These are phyloP conservation scores for Agrochola litura DNA, from an alignment of 2,888 invertebrate species.

Conservation along the genomic window DNA sequence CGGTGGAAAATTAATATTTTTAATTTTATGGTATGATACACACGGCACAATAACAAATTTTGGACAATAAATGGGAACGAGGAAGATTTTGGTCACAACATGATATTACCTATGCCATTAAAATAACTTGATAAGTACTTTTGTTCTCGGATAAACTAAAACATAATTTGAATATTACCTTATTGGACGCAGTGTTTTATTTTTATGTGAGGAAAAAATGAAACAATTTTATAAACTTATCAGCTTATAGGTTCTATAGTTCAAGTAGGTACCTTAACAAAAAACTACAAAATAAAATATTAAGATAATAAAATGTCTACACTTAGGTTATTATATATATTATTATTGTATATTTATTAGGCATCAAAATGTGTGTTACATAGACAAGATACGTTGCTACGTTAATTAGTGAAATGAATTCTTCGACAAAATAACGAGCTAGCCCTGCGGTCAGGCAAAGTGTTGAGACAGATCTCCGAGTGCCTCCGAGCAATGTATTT, in stretches of 20 bases:
- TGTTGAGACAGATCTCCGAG: not conserved
- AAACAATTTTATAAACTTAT: too few relatives aligned
- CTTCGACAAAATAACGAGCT: not conserved
- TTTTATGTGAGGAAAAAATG: too few relatives aligned
- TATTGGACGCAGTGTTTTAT: too few relatives aligned
- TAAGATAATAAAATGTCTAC: not conserved
- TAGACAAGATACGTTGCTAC: not conserved
- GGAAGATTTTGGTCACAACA: constrained; percentile 1
- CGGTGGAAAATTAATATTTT: constrained; percentile 67
- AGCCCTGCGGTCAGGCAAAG: not conserved
- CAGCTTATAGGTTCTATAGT: too few relatives aligned
- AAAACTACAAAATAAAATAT: not conserved
- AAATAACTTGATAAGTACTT: not conserved
- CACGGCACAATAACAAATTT: constrained; percentile 48
- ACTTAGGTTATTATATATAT: too few relatives aligned
- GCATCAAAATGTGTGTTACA: not conserved
- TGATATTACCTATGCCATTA: not conserved
- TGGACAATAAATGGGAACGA: constrained; percentile 24
- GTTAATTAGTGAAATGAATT: not conserved
- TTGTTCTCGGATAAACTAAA: not conserved
- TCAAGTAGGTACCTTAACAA: too few relatives aligned
- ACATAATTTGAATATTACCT: too few relatives aligned
- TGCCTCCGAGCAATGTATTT: not conserved
- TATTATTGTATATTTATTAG: not conserved
- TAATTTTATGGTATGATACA: constrained; percentile 64